Percentiles rank a stretch among this genome's conserved stretches.
Conservation (phyloP, 2,797 vertebrate genomes). For the Lutra lutra region DNA sequence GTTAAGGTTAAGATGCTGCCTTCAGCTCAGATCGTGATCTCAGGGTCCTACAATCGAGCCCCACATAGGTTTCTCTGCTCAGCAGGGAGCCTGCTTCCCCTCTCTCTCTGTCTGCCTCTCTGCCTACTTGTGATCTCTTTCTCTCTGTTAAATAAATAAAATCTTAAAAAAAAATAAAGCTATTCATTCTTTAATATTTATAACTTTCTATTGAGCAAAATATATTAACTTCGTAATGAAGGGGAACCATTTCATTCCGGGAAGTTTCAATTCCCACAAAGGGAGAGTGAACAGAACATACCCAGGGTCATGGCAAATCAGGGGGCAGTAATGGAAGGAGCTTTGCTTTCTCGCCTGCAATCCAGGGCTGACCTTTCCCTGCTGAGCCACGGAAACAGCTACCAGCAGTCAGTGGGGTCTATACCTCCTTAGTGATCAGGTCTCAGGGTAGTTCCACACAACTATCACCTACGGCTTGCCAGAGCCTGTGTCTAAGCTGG, state of each 20-base stretch:
- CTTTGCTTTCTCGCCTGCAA: neutral
- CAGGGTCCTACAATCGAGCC: no score
- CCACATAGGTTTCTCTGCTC: no score
- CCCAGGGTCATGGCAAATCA: neutral
- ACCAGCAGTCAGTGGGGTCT: neutral
- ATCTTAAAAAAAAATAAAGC: neutral
- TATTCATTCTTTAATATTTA: neutral
- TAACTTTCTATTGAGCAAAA: slow-evolving; percentile 39
- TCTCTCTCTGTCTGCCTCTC: no score
- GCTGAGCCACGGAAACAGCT: neutral
- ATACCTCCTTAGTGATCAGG: neutral
- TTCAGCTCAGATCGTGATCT: no score
- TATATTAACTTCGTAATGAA: slow-evolving; percentile 24
- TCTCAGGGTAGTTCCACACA: neutral
- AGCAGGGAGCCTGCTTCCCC: no score
- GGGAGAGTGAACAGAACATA: neutral
- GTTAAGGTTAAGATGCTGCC: no score
- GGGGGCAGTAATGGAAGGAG: neutral
- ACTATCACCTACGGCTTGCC: neutral
- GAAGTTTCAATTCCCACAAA: neutral
- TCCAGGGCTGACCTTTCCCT: neutral
- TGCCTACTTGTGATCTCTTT: no score
- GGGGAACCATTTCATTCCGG: neutral
- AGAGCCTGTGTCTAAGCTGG: neutral
- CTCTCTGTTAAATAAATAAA: no score